These are phyloP conservation scores for Nibea coibor DNA, from an alignment of 2,113 vertebrate genomes.

Conservation along the genomic window DNA sequence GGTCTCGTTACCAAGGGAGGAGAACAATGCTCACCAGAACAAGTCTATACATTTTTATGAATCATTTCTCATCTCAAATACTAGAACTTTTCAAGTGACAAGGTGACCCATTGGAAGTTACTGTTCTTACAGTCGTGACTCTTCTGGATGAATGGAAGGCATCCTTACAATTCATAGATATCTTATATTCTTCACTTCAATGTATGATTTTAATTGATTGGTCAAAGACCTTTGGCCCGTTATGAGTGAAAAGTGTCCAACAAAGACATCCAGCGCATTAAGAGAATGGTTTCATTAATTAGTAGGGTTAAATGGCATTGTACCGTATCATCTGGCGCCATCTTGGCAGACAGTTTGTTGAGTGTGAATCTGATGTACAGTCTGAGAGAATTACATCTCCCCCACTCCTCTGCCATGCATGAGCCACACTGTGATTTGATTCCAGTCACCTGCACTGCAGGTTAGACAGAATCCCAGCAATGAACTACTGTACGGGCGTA, in stretches of 20 bases:
- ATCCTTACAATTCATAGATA: not conserved
- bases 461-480: constrained; percentile 47
- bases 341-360: constrained; percentile 47
- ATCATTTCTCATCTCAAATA: constrained; percentile 47
- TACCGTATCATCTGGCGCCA: constrained; percentile 65
- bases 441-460: constrained; percentile 52
- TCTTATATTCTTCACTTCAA: constrained; percentile 13
- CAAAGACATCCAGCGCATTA: constrained; percentile 49
- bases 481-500: constrained; percentile 22
- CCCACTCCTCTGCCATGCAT: constrained; percentile 25
- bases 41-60: constrained; percentile 33
- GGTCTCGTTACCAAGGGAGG: constrained; percentile 46
- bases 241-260: constrained; percentile 43
- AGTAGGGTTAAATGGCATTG: constrained; percentile 60
- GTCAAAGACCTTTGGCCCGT: constrained; percentile 41
- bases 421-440: constrained; percentile 44
- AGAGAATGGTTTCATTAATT: constrained; percentile 71
- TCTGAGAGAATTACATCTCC: constrained; percentile 27
- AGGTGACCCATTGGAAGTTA: constrained; percentile 40
- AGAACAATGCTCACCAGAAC: constrained; percentile 25
- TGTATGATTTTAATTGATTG: constrained; percentile 34
- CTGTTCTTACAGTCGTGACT: constrained; percentile 7
- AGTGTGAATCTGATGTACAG: constrained; percentile 51
- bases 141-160: not conserved
- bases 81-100: constrained; percentile 38